phyloP scores from a whole-genome alignment of 2,113 vertebrate genomes.

The Holacanthus passer region DNA sequence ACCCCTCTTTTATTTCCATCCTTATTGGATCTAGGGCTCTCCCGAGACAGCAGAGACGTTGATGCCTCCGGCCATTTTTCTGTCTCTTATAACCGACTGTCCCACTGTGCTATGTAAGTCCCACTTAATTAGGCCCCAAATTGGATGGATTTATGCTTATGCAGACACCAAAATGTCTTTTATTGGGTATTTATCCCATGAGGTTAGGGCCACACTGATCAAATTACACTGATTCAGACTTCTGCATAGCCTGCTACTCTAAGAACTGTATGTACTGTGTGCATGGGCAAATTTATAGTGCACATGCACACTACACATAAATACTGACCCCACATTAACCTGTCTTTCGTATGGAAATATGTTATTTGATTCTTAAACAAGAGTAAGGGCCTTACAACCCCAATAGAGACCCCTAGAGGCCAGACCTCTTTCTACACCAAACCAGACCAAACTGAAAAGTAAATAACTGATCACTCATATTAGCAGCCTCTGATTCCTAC shows the following conservation, averaged over 20 bases:
- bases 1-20: constrained; percentile 67
- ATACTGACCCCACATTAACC: not conserved
- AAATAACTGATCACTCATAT: not conserved
- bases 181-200: constrained; percentile 76
- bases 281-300: constrained; percentile 13
- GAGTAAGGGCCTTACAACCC: not conserved
- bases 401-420: constrained; percentile 47
- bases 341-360: constrained; percentile 19
- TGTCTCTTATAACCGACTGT: constrained; percentile 68
- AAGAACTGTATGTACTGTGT: constrained; percentile 32
- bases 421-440: not conserved
- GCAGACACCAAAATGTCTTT: constrained; percentile 74
- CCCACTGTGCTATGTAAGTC: constrained; percentile 74
- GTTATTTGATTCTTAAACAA: constrained; percentile 31
- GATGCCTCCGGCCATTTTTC: constrained; percentile 70
- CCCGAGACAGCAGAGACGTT: constrained; percentile 64
- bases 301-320: not conserved
- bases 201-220: constrained; percentile 71
- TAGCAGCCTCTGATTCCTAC: not conserved
- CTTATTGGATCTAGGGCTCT: constrained; percentile 76
- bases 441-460: not conserved
- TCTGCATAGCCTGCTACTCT: constrained; percentile 44
- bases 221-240: constrained; percentile 72
- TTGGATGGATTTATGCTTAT: constrained; percentile 80
- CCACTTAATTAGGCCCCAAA: constrained; percentile 81